Base-by-base conservation (phyloP, 2,888 invertebrate species). In the Gnatocerus cornutus region DNA sequence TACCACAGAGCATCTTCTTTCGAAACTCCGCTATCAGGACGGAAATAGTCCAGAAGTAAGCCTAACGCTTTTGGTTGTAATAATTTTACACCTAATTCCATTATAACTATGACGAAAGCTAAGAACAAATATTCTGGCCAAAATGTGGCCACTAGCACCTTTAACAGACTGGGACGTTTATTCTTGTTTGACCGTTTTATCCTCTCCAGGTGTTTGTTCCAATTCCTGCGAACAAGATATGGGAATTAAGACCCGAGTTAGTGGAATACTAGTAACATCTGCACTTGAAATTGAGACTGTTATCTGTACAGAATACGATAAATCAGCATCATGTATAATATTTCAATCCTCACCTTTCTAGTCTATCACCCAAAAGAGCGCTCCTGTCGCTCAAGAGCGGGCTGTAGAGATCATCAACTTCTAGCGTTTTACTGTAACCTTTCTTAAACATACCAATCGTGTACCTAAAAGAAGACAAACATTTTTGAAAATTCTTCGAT, bases 401-500 rank as follows among this genome's bases (percentile, higher is more conserved):
- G 76, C 91, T 90, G 79, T 91, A 92, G 45, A 96, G 85, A 84
- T 96, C 96, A 21, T 89, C 87, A 46, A 91, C 87, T 73, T 91
- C 92, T 52, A 96, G 83, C 55, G 91, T 90, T 77, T 93, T 90
- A 65, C 87, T 88, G 77, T 90, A 90, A 0, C 95, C 96, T 80
- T 90, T 90, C 76, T 89, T 90, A 84, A 95, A 95, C 77, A 93
- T 85, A 3, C 90, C 91, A 79, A 93, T 86, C 63, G 93, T 91
- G 90, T 94, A 96, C 84, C 92, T 92, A 39, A 39, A 87, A 85
- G n/a, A 41, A 6, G 41, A 41, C n/a, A 41, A 13, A 10, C 10
- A 12, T 9, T 7, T 41, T 10, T 41, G 4, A 12, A 12, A 12
- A 41, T 41, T n/a, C 29, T 5, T 4, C 29, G 4, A 7, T 29